A percentile compares a stretch with the other conserved stretches of the same genome.
Conservation (phyloP, 2,797 vertebrate genomes). For the Lophius americanus region DNA sequence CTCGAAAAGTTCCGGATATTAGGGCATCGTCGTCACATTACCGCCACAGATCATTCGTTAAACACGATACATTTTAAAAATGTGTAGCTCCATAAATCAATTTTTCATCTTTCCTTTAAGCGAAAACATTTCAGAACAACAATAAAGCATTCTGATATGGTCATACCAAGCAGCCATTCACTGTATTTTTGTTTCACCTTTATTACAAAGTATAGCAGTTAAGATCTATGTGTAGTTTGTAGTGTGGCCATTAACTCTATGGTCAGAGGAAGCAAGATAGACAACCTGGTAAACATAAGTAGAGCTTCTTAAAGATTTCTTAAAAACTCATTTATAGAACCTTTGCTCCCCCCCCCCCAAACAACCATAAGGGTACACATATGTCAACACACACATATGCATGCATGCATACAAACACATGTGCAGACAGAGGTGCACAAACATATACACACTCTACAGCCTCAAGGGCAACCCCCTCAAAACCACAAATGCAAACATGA, state of each 20-base stretch:
- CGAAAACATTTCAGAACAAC: background rate
- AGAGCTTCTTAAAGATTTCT: constrained; percentile 33
- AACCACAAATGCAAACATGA: constrained; percentile 66
- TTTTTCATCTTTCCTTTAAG: background rate
- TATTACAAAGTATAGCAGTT: background rate
- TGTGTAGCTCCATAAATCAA: too few species aligned
- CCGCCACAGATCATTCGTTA: too few species aligned
- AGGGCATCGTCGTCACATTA: too few species aligned
- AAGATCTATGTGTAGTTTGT: background rate
- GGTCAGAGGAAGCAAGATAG: constrained; percentile 40
- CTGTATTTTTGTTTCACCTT: background rate
- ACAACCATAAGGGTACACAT: constrained; percentile 4
- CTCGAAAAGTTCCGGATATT: too few species aligned
- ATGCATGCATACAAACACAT: constrained; percentile 33
- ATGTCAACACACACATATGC: constrained; percentile 25
- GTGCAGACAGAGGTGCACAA: constrained; percentile 37
- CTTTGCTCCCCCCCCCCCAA: background rate
- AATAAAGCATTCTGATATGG: background rate
- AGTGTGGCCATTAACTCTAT: background rate
- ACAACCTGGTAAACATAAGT: constrained; percentile 36
- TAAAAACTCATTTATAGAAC: constrained; percentile 40
- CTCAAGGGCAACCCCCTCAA: constrained; percentile 46
- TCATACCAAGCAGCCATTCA: background rate
- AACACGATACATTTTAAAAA: too few species aligned
- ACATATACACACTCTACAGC: constrained; percentile 39